Conservation (phyloP, 1,140 invertebrate species). For the Lanistes nyassanus region DNA sequence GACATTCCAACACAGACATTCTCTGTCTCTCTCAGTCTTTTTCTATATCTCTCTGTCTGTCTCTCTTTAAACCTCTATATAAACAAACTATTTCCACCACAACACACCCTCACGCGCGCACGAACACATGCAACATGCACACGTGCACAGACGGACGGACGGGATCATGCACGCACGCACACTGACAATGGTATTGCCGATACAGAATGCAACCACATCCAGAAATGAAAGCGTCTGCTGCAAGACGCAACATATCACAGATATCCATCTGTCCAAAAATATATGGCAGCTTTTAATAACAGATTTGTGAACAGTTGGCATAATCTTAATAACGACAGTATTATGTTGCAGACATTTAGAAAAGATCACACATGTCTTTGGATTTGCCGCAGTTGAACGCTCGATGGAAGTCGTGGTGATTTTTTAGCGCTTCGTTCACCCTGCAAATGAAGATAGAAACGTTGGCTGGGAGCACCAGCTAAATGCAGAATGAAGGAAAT, state of each 20-base stretch:
- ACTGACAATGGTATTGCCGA: neutral
- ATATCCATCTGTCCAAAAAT: neutral
- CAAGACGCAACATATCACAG: neutral
- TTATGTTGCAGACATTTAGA: neutral
- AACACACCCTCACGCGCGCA: conserved; percentile 4
- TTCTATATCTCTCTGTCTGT: conserved; percentile 13
- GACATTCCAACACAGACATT: neutral
- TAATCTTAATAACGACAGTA: neutral
- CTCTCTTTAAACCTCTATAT: conserved; percentile 5
- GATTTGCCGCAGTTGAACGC: conserved; percentile 9
- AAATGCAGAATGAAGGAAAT: no score
- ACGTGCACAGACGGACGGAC: neutral
- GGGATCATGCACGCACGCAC: neutral
- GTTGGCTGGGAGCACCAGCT: no score
- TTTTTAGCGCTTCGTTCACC: conserved; percentile 13
- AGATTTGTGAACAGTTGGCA: neutral
- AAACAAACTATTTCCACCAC: neutral
- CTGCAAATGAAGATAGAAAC: neutral
- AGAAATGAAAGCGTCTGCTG: neutral
- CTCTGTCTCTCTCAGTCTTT: conserved; percentile 11
- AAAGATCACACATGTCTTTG: conserved; percentile 19
- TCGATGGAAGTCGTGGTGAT: conserved; percentile 19
- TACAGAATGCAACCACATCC: neutral
- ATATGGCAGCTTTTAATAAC: neutral
- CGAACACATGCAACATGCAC: neutral